Evolutionary conservation across 2,797 vertebrate species (phyloP).

Genomic region (Eleutherodactylus coqui): DNA sequence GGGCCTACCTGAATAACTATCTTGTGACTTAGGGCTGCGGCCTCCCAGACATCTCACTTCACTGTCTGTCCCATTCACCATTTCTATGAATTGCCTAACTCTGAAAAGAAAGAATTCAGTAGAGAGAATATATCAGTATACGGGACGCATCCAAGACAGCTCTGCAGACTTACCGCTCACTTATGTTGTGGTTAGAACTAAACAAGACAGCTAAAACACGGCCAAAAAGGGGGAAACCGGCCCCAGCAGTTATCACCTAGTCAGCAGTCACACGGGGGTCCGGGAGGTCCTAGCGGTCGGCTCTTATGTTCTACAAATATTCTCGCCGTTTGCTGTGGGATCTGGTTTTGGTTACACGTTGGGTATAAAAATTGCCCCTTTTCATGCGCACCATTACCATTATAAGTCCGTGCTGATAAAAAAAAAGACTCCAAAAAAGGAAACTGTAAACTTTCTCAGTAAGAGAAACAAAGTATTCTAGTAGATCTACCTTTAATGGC

Average conservation of each 20-base stretch:
- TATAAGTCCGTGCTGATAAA: not conserved
- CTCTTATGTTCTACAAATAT: no score
- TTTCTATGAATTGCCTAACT: constrained; percentile 86
- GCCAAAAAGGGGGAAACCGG: not conserved
- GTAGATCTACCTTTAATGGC: no score
- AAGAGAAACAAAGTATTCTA: no score
- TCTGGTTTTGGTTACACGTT: not conserved
- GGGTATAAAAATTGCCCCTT: no score
- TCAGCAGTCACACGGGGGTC: not conserved
- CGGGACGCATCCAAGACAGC: not conserved
- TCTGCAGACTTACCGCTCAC: no score
- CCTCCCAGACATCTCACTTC: constrained; percentile 84
- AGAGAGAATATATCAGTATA: not conserved
- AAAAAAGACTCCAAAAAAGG: no score
- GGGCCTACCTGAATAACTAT: constrained; percentile 80
- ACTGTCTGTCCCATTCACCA: constrained; percentile 86
- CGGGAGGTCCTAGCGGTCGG: no score
- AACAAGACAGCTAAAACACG: not conserved
- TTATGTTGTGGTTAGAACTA: not conserved
- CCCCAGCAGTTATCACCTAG: not conserved
- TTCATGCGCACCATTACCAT: not conserved
- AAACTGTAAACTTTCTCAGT: no score
- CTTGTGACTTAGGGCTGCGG: constrained; percentile 84
- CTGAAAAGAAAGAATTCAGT: constrained; percentile 68
- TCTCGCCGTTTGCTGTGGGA: not conserved